Evolutionary conservation across 1,140 invertebrate species (phyloP).

Genomic region (Mercenaria mercenaria): DNA sequence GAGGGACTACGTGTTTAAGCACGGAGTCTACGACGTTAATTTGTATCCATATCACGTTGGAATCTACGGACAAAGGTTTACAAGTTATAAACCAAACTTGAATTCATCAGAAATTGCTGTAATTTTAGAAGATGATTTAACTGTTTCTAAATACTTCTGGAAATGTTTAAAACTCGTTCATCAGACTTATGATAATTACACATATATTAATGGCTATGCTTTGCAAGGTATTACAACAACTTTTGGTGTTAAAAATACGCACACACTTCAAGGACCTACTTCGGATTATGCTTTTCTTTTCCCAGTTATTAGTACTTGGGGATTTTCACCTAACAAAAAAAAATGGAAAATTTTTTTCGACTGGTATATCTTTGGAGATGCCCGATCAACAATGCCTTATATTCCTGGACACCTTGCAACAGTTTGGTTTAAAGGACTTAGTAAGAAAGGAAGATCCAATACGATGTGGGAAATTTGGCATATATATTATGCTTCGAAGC

Average conservation of each 20-base stretch:
- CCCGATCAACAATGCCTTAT: slow-evolving; percentile 42
- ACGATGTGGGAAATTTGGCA: slow-evolving; percentile 81
- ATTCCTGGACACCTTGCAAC: slow-evolving; percentile 63
- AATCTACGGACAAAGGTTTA: slow-evolving; percentile 73
- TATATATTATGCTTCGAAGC: slow-evolving; percentile 73
- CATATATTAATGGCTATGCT: slow-evolving; percentile 65
- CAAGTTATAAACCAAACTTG: slow-evolving; percentile 61
- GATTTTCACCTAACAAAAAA: slow-evolving; percentile 68
- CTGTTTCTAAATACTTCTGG: slow-evolving; percentile 70
- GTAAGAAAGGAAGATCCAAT: slow-evolving; percentile 47
- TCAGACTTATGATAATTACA: slow-evolving; percentile 63
- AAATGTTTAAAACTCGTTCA: slow-evolving; percentile 72
- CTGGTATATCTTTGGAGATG: slow-evolving; percentile 45
- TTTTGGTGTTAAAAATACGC: neutral
- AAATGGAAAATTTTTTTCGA: slow-evolving; percentile 70
- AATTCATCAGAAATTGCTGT: slow-evolving; percentile 69
- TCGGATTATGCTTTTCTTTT: slow-evolving; percentile 51
- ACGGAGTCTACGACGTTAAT: slow-evolving; percentile 62
- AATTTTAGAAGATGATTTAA: slow-evolving; percentile 76
- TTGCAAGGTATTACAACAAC: slow-evolving; percentile 60
- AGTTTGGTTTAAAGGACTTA: slow-evolving; percentile 47
- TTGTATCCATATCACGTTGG: slow-evolving; percentile 61
- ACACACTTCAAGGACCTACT: neutral
- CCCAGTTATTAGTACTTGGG: slow-evolving; percentile 71
- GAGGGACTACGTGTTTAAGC: slow-evolving; percentile 61